Conservation (phyloP, 2,113 vertebrate genomes). For the Bufo gargarizans region DNA sequence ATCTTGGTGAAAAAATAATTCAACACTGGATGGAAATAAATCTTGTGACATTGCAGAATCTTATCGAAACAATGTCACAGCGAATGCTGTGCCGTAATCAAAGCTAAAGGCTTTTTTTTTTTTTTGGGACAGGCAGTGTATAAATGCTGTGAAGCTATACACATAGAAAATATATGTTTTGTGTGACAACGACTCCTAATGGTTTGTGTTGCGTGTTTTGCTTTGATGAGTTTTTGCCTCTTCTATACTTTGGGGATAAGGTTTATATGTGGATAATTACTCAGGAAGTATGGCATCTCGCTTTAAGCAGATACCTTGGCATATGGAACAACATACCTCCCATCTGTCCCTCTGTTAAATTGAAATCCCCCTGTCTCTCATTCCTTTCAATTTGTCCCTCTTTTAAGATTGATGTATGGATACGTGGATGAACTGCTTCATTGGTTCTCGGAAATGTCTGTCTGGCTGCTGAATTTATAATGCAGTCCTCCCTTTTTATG, state of each 20-base stretch:
- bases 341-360: slow-evolving; percentile 30
- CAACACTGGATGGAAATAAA: too few relatives aligned
- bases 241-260: slow-evolving; percentile 18
- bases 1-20: too few relatives aligned
- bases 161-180: neutral
- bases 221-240: slow-evolving; percentile 6
- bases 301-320: slow-evolving; percentile 36
- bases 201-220: neutral
- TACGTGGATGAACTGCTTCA: neutral
- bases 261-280: slow-evolving; percentile 22
- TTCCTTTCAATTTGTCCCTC: slow-evolving; percentile 24
- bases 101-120: too few relatives aligned
- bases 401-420: slow-evolving; percentile 34
- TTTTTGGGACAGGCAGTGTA: neutral
- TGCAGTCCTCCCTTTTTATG: neutral
- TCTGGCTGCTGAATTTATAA: slow-evolving; percentile 5
- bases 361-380: slow-evolving; percentile 29
- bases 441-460: slow-evolving; percentile 1
- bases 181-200: neutral
- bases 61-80: too few relatives aligned
- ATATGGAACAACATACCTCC: slow-evolving; percentile 13
- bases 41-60: too few relatives aligned
- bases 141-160: neutral
- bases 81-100: too few relatives aligned
- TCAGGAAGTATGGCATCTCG: slow-evolving; percentile 22